These are phyloP conservation scores for Hydrolagus affinis DNA, from an alignment of 2,113 vertebrate genomes.

Conservation along the genomic window DNA sequence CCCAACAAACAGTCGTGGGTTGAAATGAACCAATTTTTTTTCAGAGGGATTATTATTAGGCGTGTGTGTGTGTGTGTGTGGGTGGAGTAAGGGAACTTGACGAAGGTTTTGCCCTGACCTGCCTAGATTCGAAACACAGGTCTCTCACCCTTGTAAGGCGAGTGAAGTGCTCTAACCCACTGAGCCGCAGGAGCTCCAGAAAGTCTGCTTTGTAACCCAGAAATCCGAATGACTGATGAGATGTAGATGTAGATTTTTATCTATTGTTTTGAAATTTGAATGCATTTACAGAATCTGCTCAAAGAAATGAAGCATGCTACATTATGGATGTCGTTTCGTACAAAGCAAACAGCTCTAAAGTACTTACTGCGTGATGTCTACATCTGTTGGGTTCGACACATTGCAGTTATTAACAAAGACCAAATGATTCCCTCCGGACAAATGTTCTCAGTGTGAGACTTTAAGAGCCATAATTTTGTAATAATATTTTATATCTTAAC, in stretches of 20 bases:
- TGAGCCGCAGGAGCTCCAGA: no score
- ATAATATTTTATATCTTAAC: not conserved
- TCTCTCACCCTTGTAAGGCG: no score
- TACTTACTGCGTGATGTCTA: constrained; percentile 2
- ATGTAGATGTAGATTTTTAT: constrained; percentile 16
- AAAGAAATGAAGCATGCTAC: constrained; percentile 29
- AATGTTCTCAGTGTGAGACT: not conserved
- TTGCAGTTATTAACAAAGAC: not conserved
- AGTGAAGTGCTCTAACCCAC: no score
- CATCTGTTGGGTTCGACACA: not conserved
- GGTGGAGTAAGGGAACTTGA: no score
- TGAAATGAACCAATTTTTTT: no score
- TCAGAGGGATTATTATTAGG: no score
- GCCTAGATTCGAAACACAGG: no score
- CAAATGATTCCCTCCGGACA: not conserved
- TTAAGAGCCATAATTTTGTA: not conserved
- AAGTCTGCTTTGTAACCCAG: not conserved
- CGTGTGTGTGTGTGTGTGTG: no score
- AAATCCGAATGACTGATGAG: constrained; percentile 4
- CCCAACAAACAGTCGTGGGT: no score
- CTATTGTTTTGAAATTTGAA: constrained; percentile 30
- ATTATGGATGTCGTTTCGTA: constrained; percentile 11
- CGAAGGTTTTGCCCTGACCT: no score
- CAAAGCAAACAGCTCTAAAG: constrained; percentile 1
- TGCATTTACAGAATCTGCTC: not conserved